Evolutionary conservation across 2,797 vertebrate species (phyloP).

Genomic region (Steatocranus sp.): DNA sequence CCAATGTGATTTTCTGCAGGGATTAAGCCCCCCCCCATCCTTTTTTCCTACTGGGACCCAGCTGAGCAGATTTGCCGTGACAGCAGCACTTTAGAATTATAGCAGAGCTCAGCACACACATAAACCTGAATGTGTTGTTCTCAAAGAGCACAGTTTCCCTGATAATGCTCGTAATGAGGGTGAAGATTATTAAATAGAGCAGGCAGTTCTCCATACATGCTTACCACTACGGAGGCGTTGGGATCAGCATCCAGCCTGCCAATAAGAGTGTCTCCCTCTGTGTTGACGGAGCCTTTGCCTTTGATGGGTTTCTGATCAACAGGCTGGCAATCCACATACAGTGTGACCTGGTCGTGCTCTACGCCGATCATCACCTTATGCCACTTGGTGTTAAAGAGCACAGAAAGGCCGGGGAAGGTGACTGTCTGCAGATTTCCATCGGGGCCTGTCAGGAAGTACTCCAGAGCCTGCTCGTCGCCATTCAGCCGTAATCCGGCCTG

Average conservation of each 20-base stretch:
- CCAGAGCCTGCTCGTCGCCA: conserved; percentile 78
- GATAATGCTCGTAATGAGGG: neutral
- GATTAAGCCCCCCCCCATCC: neutral
- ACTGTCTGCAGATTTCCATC: conserved; percentile 79
- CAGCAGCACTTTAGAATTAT: conserved; percentile 56
- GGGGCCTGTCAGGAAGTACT: conserved; percentile 79
- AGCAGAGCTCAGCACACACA: conserved; percentile 47
- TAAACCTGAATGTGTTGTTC: conserved; percentile 31
- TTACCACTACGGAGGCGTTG: conserved; percentile 78
- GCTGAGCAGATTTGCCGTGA: conserved; percentile 55
- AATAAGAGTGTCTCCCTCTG: conserved; percentile 80
- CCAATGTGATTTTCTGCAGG: conserved; percentile 25
- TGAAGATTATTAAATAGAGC: conserved; percentile 12
- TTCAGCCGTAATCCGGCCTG: conserved; percentile 80
- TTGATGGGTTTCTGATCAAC: conserved; percentile 79
- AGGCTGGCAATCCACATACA: conserved; percentile 81
- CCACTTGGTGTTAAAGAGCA: conserved; percentile 84
- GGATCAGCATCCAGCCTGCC: conserved; percentile 78
- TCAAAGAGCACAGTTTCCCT: conserved; percentile 7
- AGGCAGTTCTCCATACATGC: conserved; percentile 10
- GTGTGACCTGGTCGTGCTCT: conserved; percentile 74
- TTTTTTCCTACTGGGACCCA: conserved; percentile 32
- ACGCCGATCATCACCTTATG: conserved; percentile 84
- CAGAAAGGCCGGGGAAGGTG: conserved; percentile 76
- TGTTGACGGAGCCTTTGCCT: conserved; percentile 78